These are phyloP conservation scores for Deilephila elpenor DNA, from an alignment of 2,888 invertebrate species.

Conservation along the genomic window DNA sequence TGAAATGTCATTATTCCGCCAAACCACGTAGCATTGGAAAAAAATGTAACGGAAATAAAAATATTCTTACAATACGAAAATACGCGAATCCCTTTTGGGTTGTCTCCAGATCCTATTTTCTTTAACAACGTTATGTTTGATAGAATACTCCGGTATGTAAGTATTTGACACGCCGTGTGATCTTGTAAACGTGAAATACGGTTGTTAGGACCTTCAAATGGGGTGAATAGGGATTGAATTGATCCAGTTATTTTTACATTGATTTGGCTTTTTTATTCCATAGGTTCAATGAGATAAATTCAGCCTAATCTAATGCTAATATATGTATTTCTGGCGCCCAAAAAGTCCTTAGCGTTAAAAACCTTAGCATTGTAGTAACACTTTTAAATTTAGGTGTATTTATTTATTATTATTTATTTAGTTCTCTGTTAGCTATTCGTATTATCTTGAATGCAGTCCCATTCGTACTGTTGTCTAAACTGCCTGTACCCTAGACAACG, in stretches of 20 bases:
- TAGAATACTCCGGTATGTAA: background rate
- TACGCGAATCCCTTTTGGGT: background rate
- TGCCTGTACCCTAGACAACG: no score
- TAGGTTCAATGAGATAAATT: no score
- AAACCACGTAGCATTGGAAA: conserved; percentile 3
- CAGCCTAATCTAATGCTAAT: no score
- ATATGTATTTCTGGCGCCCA: background rate
- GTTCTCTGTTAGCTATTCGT: no score
- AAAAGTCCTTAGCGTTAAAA: no score
- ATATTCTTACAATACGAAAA: background rate
- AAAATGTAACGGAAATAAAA: conserved; percentile 8
- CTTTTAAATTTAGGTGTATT: no score
- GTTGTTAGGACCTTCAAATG: background rate
- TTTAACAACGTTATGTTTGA: conserved; percentile 23
- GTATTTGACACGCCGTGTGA: background rate
- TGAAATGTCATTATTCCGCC: background rate
- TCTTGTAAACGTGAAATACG: conserved; percentile 11
- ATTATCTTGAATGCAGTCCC: no score
- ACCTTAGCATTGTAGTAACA: no score
- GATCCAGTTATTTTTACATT: no score
- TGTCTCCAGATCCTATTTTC: conserved; percentile 27
- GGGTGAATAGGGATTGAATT: background rate
- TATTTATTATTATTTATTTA: background rate
- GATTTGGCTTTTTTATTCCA: no score
- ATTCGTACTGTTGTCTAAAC: no score